Evolutionary conservation across 2,888 invertebrate genomes (phyloP), one percentile per base, ranked within the genome.

Genomic region (Pristionchus arcanus): DNA sequence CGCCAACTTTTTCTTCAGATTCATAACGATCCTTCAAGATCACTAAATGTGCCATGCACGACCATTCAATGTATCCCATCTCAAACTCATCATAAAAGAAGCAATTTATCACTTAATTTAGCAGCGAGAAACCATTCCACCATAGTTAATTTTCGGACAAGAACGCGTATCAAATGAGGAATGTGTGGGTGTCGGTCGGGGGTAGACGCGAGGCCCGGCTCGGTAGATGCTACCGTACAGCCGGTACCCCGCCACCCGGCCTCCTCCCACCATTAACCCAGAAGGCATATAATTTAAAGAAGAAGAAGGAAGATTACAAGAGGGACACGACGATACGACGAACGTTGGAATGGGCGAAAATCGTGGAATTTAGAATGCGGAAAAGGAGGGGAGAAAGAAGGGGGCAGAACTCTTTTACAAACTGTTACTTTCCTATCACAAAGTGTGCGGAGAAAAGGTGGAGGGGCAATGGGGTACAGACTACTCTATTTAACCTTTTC

Each of bases 31-130:
- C 19, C 4, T 55, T 25, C 71, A n/a, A 28, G 28, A 13, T 16
- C 68, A 68, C 9, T 28, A 71, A 31, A 13, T 71, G 21, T 15
- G 28, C 1, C 1, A 25, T 34, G 9, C 74, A 74, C 13, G 28
- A 74, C 31, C 11, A 0, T 49, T 49, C 31, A 16, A 2, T 34
- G 74, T 21, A 16, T 37, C 28, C 68, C 28, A 13, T 34, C 28
- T 19, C 68, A 31, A 71, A 5, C 63, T n/a, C 63, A 9, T 42
- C 16, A 49, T 81, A 21, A 85, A 59, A 85, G 59, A 85, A 85
- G 84, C 84, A 59, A 85, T 85, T 85, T 85, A 85, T 85, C 84
- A 59, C 84, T 85, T 85, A 59, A 85, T 59, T 85, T 85, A 85
- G 59, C 55, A 85, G 84, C 59, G 59, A 81, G 81, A 85, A 85